These are phyloP conservation scores for Chorisops tibialis DNA, from an alignment of 2,888 invertebrate genomes.

Conservation along the genomic window DNA sequence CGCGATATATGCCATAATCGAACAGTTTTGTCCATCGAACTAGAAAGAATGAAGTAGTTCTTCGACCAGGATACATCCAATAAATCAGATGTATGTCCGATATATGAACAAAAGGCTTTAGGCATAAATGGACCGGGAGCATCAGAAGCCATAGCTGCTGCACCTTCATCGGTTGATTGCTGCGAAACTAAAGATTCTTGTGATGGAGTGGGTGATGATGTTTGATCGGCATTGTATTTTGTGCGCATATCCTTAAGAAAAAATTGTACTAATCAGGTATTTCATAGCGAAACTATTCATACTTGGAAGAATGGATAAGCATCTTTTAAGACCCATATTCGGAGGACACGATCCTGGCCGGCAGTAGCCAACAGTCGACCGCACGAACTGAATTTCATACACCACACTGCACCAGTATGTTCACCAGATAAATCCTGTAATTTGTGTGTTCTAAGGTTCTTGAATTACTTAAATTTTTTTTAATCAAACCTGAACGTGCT, in stretches of 20 bases:
- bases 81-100: constrained; percentile 93
- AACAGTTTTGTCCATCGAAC: constrained; percentile 98
- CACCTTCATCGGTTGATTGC: constrained; percentile 62
- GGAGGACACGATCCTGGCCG: constrained; percentile 89
- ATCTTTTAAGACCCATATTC: constrained; percentile 93
- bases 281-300: constrained; percentile 25
- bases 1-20: constrained; percentile 96
- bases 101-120: constrained; percentile 86
- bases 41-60: constrained; percentile 95
- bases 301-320: constrained; percentile 87
- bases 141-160: constrained; percentile 58
- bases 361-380: constrained; percentile 94
- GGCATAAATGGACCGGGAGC: constrained; percentile 77
- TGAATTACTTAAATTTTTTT: constrained; percentile 12
- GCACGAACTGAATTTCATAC: constrained; percentile 97
- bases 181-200: constrained; percentile 86
- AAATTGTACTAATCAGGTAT: background rate
- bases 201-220: constrained; percentile 88
- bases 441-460: too few species aligned
- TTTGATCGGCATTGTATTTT: constrained; percentile 85
- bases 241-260: constrained; percentile 80
- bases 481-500: constrained; percentile 72
- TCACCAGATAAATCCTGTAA: constrained; percentile 70
- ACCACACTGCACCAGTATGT: constrained; percentile 95
- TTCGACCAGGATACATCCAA: constrained; percentile 98